phyloP scores from a whole-genome alignment of 1,140 invertebrate species.

The Zaprionus camerounensis region DNA sequence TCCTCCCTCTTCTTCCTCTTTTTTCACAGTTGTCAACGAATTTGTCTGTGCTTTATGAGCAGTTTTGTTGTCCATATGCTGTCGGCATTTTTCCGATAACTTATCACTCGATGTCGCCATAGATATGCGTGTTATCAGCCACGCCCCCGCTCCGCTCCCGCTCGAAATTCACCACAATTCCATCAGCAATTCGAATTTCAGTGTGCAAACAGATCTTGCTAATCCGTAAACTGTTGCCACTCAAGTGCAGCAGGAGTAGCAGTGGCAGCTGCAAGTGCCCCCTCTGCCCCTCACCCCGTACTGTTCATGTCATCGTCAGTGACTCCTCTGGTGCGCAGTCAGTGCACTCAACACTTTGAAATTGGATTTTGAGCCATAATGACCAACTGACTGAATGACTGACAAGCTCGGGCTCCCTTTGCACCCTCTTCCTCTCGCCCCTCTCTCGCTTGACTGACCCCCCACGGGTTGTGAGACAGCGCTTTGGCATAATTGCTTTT shows the following conservation, averaged over 20 bases:
- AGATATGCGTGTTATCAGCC: conserved; percentile 17
- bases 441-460: not conserved
- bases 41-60: conserved; percentile 33
- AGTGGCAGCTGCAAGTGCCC: conserved; percentile 1
- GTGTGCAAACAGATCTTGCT: not conserved
- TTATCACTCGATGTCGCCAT: conserved; percentile 23
- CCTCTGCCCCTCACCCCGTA: not conserved
- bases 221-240: conserved; percentile 29
- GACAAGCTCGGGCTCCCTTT: conserved; percentile 21
- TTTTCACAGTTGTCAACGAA: conserved; percentile 47
- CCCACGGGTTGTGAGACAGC: conserved; percentile 6
- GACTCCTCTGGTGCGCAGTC: conserved; percentile 28
- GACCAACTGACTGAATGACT: conserved; percentile 58
- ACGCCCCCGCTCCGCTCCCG: not conserved
- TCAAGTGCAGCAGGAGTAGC: not conserved
- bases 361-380: conserved; percentile 69
- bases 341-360: conserved; percentile 52
- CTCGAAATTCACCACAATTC: not conserved
- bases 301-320: conserved; percentile 11
- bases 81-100: conserved; percentile 32
- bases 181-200: not conserved
- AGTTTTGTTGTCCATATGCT: conserved; percentile 52
- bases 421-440: not conserved
- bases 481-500: conserved; percentile 69
- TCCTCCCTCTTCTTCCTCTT: conserved; percentile 7